Evolutionary conservation across 2,113 vertebrate species (phyloP).

Genomic region (Gasterosteus aculeatus): DNA sequence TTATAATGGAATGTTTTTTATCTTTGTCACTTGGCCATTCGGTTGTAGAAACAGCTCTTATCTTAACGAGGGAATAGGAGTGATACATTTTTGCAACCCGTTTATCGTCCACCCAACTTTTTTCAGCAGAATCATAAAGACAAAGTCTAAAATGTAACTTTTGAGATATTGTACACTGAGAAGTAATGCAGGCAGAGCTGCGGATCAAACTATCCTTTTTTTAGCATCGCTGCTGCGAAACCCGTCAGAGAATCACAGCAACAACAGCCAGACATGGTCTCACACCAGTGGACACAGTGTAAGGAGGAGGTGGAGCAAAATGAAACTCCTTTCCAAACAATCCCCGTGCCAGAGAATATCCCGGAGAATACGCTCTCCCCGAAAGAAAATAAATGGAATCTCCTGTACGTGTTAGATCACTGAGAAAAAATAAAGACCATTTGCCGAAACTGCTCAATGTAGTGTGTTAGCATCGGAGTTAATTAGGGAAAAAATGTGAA

Average conservation of each 20-base stretch:
- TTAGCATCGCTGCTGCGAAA: constrained; percentile 44
- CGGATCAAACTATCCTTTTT: constrained; percentile 44
- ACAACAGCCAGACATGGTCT: constrained; percentile 56
- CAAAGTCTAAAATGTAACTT: constrained; percentile 38
- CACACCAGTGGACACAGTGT: constrained; percentile 55
- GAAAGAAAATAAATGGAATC: constrained; percentile 79
- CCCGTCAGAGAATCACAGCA: constrained; percentile 43
- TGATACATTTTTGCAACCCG: constrained; percentile 40
- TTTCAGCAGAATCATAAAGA: constrained; percentile 30
- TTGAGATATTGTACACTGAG: constrained; percentile 9
- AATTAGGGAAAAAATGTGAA: constrained; percentile 67
- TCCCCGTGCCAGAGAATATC: constrained; percentile 76
- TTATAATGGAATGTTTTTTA: constrained; percentile 45
- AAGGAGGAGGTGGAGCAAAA: constrained; percentile 36
- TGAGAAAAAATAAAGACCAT: constrained; percentile 74
- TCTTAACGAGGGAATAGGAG: constrained; percentile 68
- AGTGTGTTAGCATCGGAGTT: constrained; percentile 52
- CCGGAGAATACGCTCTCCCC: constrained; percentile 76
- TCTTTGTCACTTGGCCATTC: constrained; percentile 58
- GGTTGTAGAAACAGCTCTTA: constrained; percentile 58
- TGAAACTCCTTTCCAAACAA: constrained; percentile 75
- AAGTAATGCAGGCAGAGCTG: constrained; percentile 34
- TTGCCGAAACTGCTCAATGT: constrained; percentile 61
- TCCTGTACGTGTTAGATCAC: constrained; percentile 76
- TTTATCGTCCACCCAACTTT: not conserved